Evolutionary conservation across 2,113 vertebrate genomes (phyloP), one percentile per base, ranked within the genome.

Genomic region (Sylvicapra grimmia): DNA sequence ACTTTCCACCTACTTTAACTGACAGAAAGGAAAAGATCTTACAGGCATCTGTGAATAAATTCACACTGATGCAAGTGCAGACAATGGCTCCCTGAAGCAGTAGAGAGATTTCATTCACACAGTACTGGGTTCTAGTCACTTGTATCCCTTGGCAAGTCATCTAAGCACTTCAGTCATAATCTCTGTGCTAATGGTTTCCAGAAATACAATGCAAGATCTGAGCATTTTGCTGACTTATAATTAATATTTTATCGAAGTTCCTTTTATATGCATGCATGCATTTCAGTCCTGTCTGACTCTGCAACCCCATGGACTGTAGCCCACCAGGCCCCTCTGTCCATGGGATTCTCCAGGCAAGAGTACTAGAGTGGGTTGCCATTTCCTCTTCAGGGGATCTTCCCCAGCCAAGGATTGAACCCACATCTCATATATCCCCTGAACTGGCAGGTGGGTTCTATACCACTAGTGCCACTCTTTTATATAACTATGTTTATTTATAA

Each of bases 21-120:
- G 65, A 49, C 12, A 72, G 49, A 21, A 79, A 59, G 44, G 27
- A 79, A 51, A 84, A 63, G 9, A 13, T 72, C 29, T 72, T 65
- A 33, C 10, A 40, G 8, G 49, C 7, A 25, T 12, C 59, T 72
- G 53, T 77, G 49, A 89, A 27, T 82, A 59, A 54, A 53, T 19
- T 56, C 12, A 49, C 7, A 0, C n/a, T 5, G 13, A 65, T 44
- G 12, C 5, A 16, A 14, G 21, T 16, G 44, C 47, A 61, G 13
- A n/a, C 13, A 8, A 0, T 2, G 1, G 6, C 3, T 40, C 14
- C 4, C 25, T 23, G 44, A 83, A 86, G 8, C 5, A 3, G 0
- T 33, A 5, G 1, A 0, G n/a, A 3, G 1, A 4, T 25, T 84
- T 93, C 63, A 54, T 49, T 31, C 33, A 33, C 0, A 0, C 9